Evolutionary conservation across 2,888 invertebrate genomes (phyloP).

Genomic region (Yponomeuta sedellus): DNA sequence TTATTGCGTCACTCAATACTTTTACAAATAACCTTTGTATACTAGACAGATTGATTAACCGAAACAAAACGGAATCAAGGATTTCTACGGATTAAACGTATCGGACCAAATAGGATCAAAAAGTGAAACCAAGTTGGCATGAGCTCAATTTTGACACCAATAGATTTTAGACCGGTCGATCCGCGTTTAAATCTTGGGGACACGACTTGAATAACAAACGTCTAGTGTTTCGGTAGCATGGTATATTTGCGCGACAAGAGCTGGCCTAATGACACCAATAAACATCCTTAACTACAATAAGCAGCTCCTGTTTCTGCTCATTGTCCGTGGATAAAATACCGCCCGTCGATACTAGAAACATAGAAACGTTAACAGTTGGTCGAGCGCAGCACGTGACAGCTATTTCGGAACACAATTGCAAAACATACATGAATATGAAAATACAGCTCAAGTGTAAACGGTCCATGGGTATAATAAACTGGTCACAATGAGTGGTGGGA

Average conservation of each 20-base stretch:
- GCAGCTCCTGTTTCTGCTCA: constrained; percentile 17
- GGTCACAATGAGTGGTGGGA: constrained; percentile 61
- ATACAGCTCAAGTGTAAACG: constrained; percentile 48
- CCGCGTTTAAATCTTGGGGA: constrained; percentile 48
- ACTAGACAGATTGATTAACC: constrained; percentile 26
- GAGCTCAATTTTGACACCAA: constrained; percentile 31
- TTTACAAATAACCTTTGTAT: not conserved
- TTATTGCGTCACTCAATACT: not conserved
- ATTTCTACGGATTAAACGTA: constrained; percentile 44
- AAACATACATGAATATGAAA: constrained; percentile 56
- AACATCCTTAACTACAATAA: constrained; percentile 40
- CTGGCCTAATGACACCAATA: constrained; percentile 58
- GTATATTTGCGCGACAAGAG: not conserved
- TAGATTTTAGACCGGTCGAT: constrained; percentile 49
- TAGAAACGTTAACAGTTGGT: not conserved
- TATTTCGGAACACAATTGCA: constrained; percentile 27
- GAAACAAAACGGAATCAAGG: constrained; percentile 44
- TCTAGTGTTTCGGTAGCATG: constrained; percentile 21
- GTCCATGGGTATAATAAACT: constrained; percentile 62
- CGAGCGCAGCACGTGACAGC: not conserved
- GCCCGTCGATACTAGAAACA: not conserved
- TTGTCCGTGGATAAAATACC: constrained; percentile 5
- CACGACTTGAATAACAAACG: constrained; percentile 55
- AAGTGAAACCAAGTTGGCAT: constrained; percentile 59
- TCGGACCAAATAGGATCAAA: constrained; percentile 40